Evolutionary conservation across 2,888 invertebrate genomes (phyloP).

Genomic region (Protula sp.): DNA sequence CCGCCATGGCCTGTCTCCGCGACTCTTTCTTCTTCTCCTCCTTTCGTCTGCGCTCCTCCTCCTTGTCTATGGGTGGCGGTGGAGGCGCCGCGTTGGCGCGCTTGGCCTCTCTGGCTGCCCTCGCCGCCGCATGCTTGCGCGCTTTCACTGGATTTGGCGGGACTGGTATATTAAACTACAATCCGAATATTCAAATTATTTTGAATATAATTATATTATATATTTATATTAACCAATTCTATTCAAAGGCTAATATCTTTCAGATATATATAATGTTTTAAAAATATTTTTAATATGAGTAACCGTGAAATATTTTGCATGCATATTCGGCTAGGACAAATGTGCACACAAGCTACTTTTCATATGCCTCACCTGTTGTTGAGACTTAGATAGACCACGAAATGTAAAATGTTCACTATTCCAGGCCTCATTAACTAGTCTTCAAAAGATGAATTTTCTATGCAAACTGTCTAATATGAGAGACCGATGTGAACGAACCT

Average conservation of each 20-base stretch:
- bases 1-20: constrained; percentile 26
- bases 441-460: no score
- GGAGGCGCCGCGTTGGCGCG: constrained; percentile 33
- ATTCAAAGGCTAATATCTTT: background rate
- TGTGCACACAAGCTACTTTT: no score
- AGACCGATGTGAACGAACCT: no score
- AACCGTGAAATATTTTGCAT: no score
- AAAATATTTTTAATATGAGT: no score
- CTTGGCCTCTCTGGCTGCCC: constrained; percentile 42
- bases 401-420: no score
- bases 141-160: constrained; percentile 48
- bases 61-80: constrained; percentile 1
- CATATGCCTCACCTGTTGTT: no score
- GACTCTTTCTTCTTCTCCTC: constrained; percentile 22
- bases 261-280: background rate
- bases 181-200: background rate
- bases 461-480: no score
- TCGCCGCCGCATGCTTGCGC: constrained; percentile 39
- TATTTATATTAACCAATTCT: background rate
- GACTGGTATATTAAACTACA: constrained; percentile 28
- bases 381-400: no score
- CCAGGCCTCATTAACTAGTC: no score
- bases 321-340: no score
- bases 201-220: no score
- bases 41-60: constrained; percentile 18